Evolutionary conservation across 2,888 invertebrate genomes (phyloP).

Genomic region (Diaperis boleti): DNA sequence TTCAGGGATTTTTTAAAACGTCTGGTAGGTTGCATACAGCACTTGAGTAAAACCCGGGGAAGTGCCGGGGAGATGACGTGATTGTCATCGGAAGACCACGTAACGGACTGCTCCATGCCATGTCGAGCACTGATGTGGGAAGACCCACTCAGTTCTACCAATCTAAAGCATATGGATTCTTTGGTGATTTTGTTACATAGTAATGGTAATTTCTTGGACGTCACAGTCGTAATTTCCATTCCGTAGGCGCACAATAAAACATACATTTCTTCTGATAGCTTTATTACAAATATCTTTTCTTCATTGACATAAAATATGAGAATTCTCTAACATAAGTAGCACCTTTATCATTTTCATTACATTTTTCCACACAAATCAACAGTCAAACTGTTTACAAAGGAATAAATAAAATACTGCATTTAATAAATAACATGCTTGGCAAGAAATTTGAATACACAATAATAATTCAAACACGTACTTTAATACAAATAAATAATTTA

Average conservation of each 20-base stretch:
- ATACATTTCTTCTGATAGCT: constrained; percentile 17
- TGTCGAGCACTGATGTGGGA: too few species aligned
- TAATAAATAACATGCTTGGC: constrained; percentile 50
- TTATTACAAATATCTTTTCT: constrained; percentile 36
- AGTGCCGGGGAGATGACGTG: too few species aligned
- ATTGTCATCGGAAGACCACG: too few species aligned
- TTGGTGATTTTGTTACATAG: too few species aligned
- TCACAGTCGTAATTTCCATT: too few species aligned
- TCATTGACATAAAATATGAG: constrained; percentile 31
- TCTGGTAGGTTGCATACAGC: too few species aligned
- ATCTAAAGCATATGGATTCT: too few species aligned
- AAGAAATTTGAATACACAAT: constrained; percentile 49
- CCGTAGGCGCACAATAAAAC: background rate
- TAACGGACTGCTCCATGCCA: too few species aligned
- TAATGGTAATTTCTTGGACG: too few species aligned
- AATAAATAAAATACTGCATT: constrained; percentile 49
- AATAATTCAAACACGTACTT: constrained; percentile 40
- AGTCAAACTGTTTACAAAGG: constrained; percentile 48
- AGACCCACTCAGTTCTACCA: too few species aligned
- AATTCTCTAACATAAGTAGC: constrained; percentile 38
- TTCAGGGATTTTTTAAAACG: too few species aligned
- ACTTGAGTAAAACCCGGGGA: too few species aligned
- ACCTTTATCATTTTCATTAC: constrained; percentile 41
- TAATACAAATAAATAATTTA: constrained; percentile 36
- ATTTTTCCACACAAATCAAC: constrained; percentile 46